Base-by-base conservation (phyloP, 64 coral and sea anemone species). In the Porites lutea region DNA sequence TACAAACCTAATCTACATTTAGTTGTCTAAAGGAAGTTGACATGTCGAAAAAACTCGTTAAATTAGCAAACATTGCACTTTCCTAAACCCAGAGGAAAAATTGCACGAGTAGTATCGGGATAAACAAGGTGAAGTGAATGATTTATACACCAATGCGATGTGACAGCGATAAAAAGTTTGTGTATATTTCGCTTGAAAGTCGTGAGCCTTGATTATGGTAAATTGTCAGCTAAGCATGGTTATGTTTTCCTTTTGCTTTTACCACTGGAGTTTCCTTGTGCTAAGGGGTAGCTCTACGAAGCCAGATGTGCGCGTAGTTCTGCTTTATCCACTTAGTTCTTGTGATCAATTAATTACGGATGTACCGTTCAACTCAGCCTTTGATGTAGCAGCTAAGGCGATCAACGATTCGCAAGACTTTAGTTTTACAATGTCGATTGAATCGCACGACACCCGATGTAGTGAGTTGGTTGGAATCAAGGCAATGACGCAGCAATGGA, bases 291-390 rank as follows among this genome's bases (percentile, higher is more conserved):
- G 53, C 12, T 3, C 4, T n/a, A 51, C 49, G 2, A 84, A 68
- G 63, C 3, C 16, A 50, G 47, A n/a, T 5, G 44, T 84, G 11
- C 61, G 2, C 2, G 44, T 68, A 14, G 81, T 84, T 5, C 18
- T 84, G 16, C 62, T 84, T 4, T 84, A 84, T 7, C 81, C 81
- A 8, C 69, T 68, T 4, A 21, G 62, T 45, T 84, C 81, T 47
- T 84, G 81, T 4, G 81, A 84, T 7, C 61, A 84, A 48, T 47
- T 84, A 47, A 90, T 90, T 6, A 90, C 76, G 9, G 64, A 78
- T 43, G 47, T 71, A 16, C 88, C 76, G 13, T 90, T 90, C 77
- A 77, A 62, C 4, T 81, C 88, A n/a, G 88, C 88, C 21, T 90
- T 90, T 16, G 52, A 46, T 37, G 88, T 90, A 27, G 88, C 88